Percentiles rank a stretch among this genome's conserved stretches.
phyloP scores from a whole-genome alignment of 2,113 vertebrate species.

The Cervus canadensis region DNA sequence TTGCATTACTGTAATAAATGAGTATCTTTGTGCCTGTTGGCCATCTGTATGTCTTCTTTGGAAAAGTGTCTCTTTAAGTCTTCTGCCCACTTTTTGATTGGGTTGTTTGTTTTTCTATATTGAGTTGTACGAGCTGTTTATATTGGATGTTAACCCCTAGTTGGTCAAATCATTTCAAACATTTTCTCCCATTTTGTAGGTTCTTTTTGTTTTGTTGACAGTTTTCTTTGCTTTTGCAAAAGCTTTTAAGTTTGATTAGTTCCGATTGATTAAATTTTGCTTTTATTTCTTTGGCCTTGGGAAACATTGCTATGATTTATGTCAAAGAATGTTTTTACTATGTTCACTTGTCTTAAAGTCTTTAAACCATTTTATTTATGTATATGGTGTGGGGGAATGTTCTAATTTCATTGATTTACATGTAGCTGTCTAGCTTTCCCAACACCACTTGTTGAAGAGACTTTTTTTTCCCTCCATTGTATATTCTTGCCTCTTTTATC shows the following conservation, averaged over 20 bases:
- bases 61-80: not conserved
- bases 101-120: not conserved
- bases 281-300: not conserved
- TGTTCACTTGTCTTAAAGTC: not conserved
- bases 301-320: not conserved
- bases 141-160: not conserved
- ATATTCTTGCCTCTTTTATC: not conserved
- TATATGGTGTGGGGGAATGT: not conserved
- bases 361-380: not conserved
- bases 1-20: not conserved
- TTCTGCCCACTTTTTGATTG: not conserved
- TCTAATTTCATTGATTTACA: not conserved
- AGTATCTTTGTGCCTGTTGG: not conserved
- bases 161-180: not conserved
- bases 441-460: not conserved
- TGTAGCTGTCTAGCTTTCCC: not conserved
- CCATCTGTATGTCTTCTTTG: not conserved
- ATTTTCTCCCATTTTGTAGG: not conserved
- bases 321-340: not conserved
- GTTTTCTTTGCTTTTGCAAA: not conserved
- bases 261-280: not conserved
- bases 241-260: not conserved
- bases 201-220: not conserved
- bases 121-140: not conserved
- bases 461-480: not conserved